Evolutionary conservation across 2,888 invertebrate species (phyloP).

Genomic region (Drosophila falleni): DNA sequence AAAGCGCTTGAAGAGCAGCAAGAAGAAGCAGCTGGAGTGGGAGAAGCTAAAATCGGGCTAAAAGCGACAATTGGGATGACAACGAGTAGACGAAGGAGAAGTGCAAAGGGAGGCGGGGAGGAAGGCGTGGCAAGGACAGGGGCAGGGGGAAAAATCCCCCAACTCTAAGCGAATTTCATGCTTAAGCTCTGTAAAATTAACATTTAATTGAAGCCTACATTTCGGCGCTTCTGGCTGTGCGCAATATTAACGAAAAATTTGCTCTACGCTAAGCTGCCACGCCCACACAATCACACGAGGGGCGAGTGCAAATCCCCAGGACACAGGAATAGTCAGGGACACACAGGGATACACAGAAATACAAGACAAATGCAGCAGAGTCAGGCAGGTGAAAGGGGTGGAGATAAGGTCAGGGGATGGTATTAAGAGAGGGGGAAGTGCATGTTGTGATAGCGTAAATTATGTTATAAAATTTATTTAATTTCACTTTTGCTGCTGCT

Average conservation of each 20-base stretch:
- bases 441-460: constrained; percentile 81
- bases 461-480: constrained; percentile 81
- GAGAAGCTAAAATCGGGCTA: constrained; percentile 7
- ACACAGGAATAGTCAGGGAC: constrained; percentile 19
- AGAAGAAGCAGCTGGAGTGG: background rate
- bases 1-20: constrained; percentile 41
- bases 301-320: constrained; percentile 52
- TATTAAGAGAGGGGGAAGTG: constrained; percentile 30
- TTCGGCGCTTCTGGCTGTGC: constrained; percentile 52
- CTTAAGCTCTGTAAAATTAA: constrained; percentile 82
- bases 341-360: constrained; percentile 16
- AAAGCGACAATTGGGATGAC: constrained; percentile 21
- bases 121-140: background rate
- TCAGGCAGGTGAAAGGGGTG: constrained; percentile 1
- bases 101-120: too few species aligned
- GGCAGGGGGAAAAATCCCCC: background rate
- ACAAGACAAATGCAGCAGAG: constrained; percentile 54
- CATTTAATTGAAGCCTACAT: constrained; percentile 80
- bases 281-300: constrained; percentile 3
- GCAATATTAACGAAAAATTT: constrained; percentile 51
- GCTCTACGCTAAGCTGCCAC: constrained; percentile 6
- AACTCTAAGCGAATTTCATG: constrained; percentile 71
- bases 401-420: background rate
- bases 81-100: background rate
- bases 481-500: constrained; percentile 70